Evolutionary conservation across 2,888 invertebrate species (phyloP).

Genomic region (Amaurobius ferox): DNA sequence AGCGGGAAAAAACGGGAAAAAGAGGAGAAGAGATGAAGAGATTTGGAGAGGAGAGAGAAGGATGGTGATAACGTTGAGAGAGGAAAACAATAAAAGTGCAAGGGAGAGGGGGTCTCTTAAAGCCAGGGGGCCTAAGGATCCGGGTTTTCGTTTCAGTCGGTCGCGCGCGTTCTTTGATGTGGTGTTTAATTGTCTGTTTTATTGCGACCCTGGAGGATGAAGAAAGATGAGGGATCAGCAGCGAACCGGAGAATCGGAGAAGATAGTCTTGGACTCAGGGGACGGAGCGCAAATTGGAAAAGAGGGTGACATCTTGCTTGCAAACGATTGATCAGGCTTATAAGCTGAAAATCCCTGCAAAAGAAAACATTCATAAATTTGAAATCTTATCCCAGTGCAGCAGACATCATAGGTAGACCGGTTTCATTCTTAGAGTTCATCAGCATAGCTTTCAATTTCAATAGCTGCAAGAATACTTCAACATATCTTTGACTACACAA

Average conservation of each 20-base stretch:
- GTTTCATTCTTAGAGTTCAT: too few relatives aligned
- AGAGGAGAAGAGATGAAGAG: slow-evolving; percentile 65
- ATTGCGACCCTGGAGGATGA: slow-evolving; percentile 46
- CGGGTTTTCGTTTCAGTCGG: slow-evolving; percentile 68
- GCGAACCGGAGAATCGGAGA: slow-evolving; percentile 30
- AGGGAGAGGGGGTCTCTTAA: slow-evolving; percentile 19
- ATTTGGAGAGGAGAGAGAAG: slow-evolving; percentile 64
- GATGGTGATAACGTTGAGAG: slow-evolving; percentile 69
- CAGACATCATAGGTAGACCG: too few relatives aligned
- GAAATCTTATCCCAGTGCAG: too few relatives aligned
- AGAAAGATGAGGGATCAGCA: slow-evolving; percentile 58
- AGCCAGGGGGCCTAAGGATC: slow-evolving; percentile 40
- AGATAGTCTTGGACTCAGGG: slow-evolving; percentile 19
- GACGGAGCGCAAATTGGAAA: slow-evolving; percentile 41
- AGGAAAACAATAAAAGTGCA: slow-evolving; percentile 66
- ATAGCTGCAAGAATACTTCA: too few relatives aligned
- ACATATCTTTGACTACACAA: too few relatives aligned
- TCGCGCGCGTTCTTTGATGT: slow-evolving; percentile 68
- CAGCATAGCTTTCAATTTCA: too few relatives aligned
- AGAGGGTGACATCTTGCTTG: slow-evolving; percentile 1
- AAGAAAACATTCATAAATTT: too few relatives aligned
- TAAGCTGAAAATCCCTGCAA: too few relatives aligned
- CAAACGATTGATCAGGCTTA: too few relatives aligned
- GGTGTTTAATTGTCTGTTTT: slow-evolving; percentile 73
- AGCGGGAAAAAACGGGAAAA: neutral